Conservation (phyloP, 2,113 vertebrate genomes). For the Lanius ludovicianus region DNA sequence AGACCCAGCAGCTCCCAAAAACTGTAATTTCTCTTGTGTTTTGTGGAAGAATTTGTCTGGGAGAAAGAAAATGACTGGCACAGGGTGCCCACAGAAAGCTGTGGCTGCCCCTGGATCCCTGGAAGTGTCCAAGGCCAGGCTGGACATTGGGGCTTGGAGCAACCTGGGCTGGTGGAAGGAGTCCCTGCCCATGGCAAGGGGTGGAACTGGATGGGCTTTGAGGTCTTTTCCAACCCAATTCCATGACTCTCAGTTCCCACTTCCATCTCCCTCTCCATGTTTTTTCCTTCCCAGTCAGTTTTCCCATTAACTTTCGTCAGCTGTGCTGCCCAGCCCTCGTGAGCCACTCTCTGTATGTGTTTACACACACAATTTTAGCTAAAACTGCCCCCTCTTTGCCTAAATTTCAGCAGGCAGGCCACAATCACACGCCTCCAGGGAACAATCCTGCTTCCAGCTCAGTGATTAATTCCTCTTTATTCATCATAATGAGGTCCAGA, state of each 20-base stretch:
- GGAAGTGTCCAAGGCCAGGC: background rate
- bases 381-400: background rate
- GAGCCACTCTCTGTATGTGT: fast-evolving
- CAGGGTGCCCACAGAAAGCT: fast-evolving
- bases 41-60: background rate
- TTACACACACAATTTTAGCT: fast-evolving
- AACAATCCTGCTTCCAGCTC: background rate
- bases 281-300: background rate
- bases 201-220: background rate
- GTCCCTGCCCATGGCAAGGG: background rate
- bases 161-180: fast-evolving
- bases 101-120: background rate
- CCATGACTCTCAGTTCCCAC: background rate
- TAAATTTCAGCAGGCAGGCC: background rate
- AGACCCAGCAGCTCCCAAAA: background rate
- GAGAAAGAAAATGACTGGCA: background rate
- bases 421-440: background rate
- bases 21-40: background rate
- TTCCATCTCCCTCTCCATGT: background rate
- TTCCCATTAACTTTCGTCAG: background rate
- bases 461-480: background rate
- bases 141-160: background rate
- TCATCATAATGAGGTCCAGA: background rate
- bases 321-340: background rate
- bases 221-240: background rate